Percentiles rank a stretch among this genome's conserved stretches.
These are phyloP conservation scores for Phenganax marumi DNA, from an alignment of 92 coral and sea anemone species.

Conservation along the genomic window DNA sequence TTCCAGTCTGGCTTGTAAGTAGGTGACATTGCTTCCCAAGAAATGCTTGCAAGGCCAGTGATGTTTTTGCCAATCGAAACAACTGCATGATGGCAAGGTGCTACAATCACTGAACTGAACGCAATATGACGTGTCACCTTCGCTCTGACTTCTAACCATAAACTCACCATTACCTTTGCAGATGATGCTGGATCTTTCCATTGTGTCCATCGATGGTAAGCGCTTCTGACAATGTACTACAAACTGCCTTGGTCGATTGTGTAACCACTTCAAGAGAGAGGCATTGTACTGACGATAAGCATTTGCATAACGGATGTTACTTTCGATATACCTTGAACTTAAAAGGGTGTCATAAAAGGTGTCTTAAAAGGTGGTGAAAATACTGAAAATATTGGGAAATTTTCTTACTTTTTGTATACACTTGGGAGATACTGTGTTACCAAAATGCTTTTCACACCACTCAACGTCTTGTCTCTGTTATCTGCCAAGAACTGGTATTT, in stretches of 20 bases:
- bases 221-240: conserved; percentile 46
- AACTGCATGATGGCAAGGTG: conserved; percentile 42
- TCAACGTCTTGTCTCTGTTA: conserved; percentile 45
- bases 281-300: conserved; percentile 38
- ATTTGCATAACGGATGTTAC: conserved; percentile 44
- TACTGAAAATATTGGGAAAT: not conserved
- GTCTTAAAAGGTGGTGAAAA: not conserved
- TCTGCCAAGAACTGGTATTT: conserved; percentile 56
- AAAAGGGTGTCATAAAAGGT: not conserved
- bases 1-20: no score
- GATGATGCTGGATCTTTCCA: not conserved
- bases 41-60: conserved; percentile 54
- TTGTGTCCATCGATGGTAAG: conserved; percentile 24
- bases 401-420: conserved; percentile 37
- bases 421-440: conserved; percentile 52
- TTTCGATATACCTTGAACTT: conserved; percentile 30
- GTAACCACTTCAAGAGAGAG: conserved; percentile 42
- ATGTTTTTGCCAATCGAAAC: conserved; percentile 46
- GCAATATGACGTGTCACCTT: conserved; percentile 23
- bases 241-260: conserved; percentile 42
- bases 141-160: conserved; percentile 42
- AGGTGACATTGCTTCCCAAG: conserved; percentile 33
- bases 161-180: conserved; percentile 10
- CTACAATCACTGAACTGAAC: conserved; percentile 35
- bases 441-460: conserved; percentile 44